Evolutionary conservation across 2,113 vertebrate species (phyloP).

Genomic region (Bolborhynchus lineola): DNA sequence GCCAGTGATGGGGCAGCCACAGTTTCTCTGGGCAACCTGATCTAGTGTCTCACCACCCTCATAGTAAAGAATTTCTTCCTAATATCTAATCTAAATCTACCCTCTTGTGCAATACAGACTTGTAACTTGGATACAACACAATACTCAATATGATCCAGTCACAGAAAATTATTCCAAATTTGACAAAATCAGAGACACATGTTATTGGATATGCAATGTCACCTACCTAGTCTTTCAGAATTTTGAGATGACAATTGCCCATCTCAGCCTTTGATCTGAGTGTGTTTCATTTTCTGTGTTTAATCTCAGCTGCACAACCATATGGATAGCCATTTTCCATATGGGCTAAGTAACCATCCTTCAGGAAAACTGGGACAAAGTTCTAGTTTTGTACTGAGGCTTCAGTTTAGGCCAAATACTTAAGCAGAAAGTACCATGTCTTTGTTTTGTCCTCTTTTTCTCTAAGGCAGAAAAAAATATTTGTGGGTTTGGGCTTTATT

Average conservation of each 20-base stretch:
- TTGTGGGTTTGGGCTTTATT: neutral
- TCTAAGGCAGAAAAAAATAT: neutral
- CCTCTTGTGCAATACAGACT: neutral
- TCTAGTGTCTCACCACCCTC: neutral
- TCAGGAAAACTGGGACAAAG: neutral
- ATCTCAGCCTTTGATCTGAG: neutral
- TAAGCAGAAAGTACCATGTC: neutral
- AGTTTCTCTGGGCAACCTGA: neutral
- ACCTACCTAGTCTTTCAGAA: neutral
- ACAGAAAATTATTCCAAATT: neutral
- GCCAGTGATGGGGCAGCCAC: neutral
- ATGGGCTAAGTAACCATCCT: neutral
- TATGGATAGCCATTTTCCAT: neutral
- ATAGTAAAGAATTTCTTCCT: neutral
- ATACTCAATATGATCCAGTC: neutral
- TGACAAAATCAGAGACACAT: neutral
- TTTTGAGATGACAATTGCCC: neutral
- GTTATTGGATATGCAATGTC: neutral
- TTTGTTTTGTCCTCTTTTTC: neutral
- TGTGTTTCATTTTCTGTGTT: neutral
- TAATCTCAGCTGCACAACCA: neutral
- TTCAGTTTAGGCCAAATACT: neutral
- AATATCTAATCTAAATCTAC: neutral
- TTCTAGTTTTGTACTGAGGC: neutral
- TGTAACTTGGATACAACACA: neutral